These are phyloP conservation scores for Microcebus ravelobensis DNA, from an alignment of 2,113 vertebrate genomes.

Conservation along the genomic window DNA sequence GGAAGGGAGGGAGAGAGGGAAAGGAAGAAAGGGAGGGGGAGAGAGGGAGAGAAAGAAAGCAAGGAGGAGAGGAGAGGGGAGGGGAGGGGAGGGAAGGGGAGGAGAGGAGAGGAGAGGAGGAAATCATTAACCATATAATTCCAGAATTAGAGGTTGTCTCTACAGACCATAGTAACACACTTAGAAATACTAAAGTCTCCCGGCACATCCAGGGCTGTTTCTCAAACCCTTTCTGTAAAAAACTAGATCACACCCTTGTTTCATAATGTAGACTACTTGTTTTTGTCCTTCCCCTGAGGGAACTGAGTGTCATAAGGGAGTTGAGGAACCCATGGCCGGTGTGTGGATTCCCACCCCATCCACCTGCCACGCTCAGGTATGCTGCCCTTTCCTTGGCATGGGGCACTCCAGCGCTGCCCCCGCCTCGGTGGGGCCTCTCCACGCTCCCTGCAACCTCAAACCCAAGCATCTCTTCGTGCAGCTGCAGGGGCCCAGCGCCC, in stretches of 20 bases:
- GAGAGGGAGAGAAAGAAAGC: too few species aligned
- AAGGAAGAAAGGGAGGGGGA: too few species aligned
- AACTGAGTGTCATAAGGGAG: neutral
- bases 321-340: fast-evolving
- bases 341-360: fast-evolving
- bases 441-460: neutral
- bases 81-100: fast-evolving
- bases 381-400: neutral
- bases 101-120: neutral
- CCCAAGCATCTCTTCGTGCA: neutral
- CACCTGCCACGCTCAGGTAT: neutral
- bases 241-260: neutral
- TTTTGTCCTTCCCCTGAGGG: neutral
- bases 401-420: neutral
- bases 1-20: too few species aligned
- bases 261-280: neutral
- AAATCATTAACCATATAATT: neutral
- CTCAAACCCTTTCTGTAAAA: neutral
- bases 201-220: neutral
- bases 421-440: neutral
- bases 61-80: too few species aligned
- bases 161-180: neutral
- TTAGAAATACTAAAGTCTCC: constrained; percentile 49
- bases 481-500: neutral
- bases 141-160: constrained; percentile 39